Base-by-base conservation (phyloP, 2,113 vertebrate genomes). In the Bostrychus sinensis region DNA sequence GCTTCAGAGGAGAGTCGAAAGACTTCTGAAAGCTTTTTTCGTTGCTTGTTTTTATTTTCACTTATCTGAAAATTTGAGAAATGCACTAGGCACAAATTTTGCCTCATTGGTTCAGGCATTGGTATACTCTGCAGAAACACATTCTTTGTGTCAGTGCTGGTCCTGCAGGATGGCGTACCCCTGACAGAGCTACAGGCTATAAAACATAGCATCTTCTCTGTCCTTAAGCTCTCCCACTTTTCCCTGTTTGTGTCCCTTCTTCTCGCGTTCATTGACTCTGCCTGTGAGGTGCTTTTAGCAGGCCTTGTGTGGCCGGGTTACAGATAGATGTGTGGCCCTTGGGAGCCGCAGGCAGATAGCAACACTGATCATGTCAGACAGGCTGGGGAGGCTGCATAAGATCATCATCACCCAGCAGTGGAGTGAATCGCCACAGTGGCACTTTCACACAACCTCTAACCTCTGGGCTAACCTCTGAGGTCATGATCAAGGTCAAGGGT, bases 371-470 rank as follows among this genome's bases (percentile, higher is more conserved):
- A 67, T 80, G 80, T 80, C 85, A 90, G 82, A 85, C 87, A 86
- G 76, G 80, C 84, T 70, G 71, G 79, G 88, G 83, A 84, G 84
- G 85, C 87, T 82, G 85, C 69, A 87, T 86, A 86, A 84, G 81
- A 86, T 88, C 75, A 88, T 86, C 86, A 84, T 86, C 86, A 79
- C 73, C 89, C 85, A 76, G 75, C 72, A 81, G 77, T 77, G 89
- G 57, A 90, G 89, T 87, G 87, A 91, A 91, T 84, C 68, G 83
- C 80, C 59, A 74, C 77, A 11, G 69, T 78, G 83, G 82, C 85
- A 88, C 81, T 86, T 92, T 91, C 91, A 91, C 91, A 91, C 90
- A 90, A 89, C 91, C 91, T 90, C 77, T 89, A 81, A 90, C 88
- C 90, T 66, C 63, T 13, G 34, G 64, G 70, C 59, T 78, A 79